phyloP scores from a whole-genome alignment of 1,140 invertebrate species.

The Seison nebaliae region DNA sequence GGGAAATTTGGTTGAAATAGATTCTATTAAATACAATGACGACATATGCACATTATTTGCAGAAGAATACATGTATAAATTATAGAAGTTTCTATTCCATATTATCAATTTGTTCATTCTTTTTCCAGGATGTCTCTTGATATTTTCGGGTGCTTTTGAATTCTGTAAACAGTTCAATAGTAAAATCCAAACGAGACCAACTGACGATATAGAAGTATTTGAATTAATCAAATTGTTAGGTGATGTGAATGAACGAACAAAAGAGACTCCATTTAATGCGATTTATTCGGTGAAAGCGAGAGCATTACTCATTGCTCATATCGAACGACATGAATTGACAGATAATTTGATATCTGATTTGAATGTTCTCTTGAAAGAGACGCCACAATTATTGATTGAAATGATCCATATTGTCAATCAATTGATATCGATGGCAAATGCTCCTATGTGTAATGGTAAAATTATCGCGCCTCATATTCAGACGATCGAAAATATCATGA shows the following conservation, averaged over 20 bases:
- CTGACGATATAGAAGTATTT: constrained; percentile 70
- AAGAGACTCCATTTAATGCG: constrained; percentile 64
- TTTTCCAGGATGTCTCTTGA: constrained; percentile 54
- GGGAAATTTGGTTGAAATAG: no score
- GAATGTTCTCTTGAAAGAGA: constrained; percentile 56
- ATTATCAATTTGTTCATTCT: constrained; percentile 10
- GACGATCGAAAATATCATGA: constrained; percentile 91
- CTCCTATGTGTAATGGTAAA: constrained; percentile 40
- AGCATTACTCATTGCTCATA: constrained; percentile 69
- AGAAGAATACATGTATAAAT: neutral
- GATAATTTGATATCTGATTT: constrained; percentile 44
- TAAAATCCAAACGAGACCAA: constrained; percentile 66
- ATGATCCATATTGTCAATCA: constrained; percentile 84
- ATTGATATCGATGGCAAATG: constrained; percentile 62
- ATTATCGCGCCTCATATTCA: constrained; percentile 50
- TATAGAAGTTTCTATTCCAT: neutral
- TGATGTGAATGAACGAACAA: constrained; percentile 68
- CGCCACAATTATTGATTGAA: constrained; percentile 80
- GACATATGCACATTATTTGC: constrained; percentile 9
- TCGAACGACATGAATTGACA: constrained; percentile 51
- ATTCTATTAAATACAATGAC: no score
- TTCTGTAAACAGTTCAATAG: constrained; percentile 76
- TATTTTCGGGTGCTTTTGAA: constrained; percentile 72
- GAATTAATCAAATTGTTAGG: constrained; percentile 63
- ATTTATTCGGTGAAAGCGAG: constrained; percentile 87